Evolutionary conservation across 2,888 invertebrate genomes (phyloP).

Genomic region (Chloroclystis v-ata): DNA sequence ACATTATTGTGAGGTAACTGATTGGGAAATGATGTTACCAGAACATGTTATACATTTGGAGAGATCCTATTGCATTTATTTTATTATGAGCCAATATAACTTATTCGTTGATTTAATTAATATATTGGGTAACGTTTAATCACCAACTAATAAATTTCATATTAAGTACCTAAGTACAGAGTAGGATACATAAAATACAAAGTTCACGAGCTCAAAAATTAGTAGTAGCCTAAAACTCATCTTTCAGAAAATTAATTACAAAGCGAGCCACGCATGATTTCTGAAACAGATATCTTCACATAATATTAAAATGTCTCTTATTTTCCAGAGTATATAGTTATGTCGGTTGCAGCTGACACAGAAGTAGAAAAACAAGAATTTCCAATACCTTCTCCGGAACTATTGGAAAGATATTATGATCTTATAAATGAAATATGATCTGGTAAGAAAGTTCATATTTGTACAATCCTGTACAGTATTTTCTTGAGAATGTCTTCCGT

Average conservation of each 20-base stretch:
- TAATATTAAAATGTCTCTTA: constrained; percentile 22
- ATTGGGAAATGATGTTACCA: background rate
- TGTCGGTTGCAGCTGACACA: constrained; percentile 59
- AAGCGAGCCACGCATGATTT: too few relatives aligned
- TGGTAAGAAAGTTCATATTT: constrained; percentile 51
- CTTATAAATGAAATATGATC: constrained; percentile 52
- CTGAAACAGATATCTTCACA: background rate
- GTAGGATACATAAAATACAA: too few relatives aligned
- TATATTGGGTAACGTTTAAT: too few relatives aligned
- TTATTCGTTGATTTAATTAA: too few relatives aligned
- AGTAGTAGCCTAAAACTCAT: too few relatives aligned
- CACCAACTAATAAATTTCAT: too few relatives aligned
- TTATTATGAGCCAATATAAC: too few relatives aligned
- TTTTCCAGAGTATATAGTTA: constrained; percentile 66
- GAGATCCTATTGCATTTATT: too few relatives aligned
- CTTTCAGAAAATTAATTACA: too few relatives aligned
- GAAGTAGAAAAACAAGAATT: constrained; percentile 52
- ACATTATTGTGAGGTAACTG: background rate
- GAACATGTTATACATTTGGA: too few relatives aligned
- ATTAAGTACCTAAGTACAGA: too few relatives aligned
- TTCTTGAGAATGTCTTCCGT: constrained; percentile 16
- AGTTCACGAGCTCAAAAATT: too few relatives aligned
- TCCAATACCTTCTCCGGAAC: constrained; percentile 55
- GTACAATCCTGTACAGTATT: constrained; percentile 7
- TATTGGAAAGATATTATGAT: constrained; percentile 60